Base-by-base conservation (phyloP, 2,888 invertebrate genomes). In the Sinohyriopsis cumingii region DNA sequence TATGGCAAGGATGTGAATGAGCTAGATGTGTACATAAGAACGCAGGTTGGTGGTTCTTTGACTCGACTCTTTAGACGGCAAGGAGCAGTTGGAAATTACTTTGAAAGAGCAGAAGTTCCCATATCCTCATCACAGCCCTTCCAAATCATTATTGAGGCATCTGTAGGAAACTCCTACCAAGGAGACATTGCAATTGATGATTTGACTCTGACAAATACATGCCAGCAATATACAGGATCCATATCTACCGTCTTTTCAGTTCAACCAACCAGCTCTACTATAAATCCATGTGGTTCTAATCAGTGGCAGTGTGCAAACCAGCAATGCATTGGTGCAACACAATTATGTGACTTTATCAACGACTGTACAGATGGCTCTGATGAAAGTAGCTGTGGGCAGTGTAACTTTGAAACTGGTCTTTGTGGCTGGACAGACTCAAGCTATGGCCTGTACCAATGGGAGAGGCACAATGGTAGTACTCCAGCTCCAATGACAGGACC, bases 171-270 rank as follows among this genome's bases (percentile, higher is more conserved):
- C n/a, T 75, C 80, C 62, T 76, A 70, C 63, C 70, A 75, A 53
- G 81, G 84, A 59, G 84, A 86, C 62, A 87, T 88, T 65, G 87
- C 86, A n/a, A 79, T 89, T 65, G 88, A 89, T 79, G 88, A 89
- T 75, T 75, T 87, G 18, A 77, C 83, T 12, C 85, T 88, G 69
- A 84, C 86, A 6, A 80, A 81, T 22, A 76, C 71, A 9, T 89
- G 89, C 75, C 63, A 76, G 5, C 62, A 75, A 24, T 82, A 70
- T 67, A 71, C 69, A 24, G 84, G 82, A 22, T 24, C 68, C 18
- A 67, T 84, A 20, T 75, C 83, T 9, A 81, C 83, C n/a, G 75
- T 70, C 19, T 69, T 62, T 5, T 53, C 73, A 9, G 72, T 72
- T 24, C 71, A 68, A 25, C 69, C 73, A 56, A 76, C 79, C 20